Evolutionary conservation across 2,797 vertebrate species (phyloP).

Genomic region (Erpetoichthys calabaricus): DNA sequence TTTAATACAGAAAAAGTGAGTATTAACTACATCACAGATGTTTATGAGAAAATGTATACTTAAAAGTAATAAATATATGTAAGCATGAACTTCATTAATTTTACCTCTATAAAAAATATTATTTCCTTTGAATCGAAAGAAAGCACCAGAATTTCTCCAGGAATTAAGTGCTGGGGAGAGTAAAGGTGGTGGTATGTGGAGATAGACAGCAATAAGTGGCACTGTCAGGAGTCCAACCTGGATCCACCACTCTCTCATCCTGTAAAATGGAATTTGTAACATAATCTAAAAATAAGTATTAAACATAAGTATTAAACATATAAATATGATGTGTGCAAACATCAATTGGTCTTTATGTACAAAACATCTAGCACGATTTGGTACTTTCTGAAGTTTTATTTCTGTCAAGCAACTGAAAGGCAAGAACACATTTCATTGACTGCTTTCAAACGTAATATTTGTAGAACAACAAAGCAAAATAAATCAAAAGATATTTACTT

Average conservation of each 20-base stretch:
- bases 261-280: conserved; percentile 21
- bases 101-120: conserved; percentile 81
- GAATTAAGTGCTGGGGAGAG: conserved; percentile 66
- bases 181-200: conserved; percentile 76
- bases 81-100: background rate
- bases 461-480: no score
- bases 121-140: conserved; percentile 64
- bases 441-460: no score
- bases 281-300: no score
- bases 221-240: conserved; percentile 67
- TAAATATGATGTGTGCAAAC: no score
- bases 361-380: no score
- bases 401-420: no score
- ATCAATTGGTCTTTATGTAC: no score
- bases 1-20: conserved; percentile 1
- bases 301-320: no score
- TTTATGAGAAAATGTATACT: background rate
- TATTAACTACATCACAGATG: background rate
- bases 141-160: conserved; percentile 60
- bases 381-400: no score
- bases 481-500: no score
- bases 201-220: conserved; percentile 76
- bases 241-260: conserved; percentile 88
- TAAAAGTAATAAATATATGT: background rate
- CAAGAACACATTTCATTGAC: no score